phyloP scores from a whole-genome alignment of 2,888 invertebrate species.

The Stramonita haemastoma region DNA sequence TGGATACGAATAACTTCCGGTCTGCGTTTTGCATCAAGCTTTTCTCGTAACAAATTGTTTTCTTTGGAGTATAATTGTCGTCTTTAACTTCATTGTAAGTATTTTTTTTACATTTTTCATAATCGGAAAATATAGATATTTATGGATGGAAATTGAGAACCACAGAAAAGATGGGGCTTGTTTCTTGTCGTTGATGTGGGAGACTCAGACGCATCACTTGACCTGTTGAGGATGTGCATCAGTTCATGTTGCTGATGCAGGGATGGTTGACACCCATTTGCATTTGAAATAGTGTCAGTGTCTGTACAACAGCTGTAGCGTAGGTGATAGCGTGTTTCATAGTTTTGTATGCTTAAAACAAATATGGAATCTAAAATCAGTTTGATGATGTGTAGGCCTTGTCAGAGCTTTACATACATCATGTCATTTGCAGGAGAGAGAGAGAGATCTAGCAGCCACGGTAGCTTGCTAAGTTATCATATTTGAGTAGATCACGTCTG shows the following conservation, averaged over 20 bases:
- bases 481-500: no score
- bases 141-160: not conserved
- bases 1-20: conserved; percentile 39
- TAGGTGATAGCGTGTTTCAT: no score
- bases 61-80: not conserved
- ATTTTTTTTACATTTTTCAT: not conserved
- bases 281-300: no score
- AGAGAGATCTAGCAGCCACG: no score
- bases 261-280: not conserved
- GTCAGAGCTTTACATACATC: no score
- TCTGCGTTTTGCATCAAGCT: not conserved
- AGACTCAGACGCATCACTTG: not conserved
- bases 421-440: no score
- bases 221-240: conserved; percentile 13
- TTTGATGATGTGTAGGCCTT: no score
- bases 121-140: not conserved
- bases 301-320: no score
- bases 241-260: not conserved
- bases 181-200: not conserved
- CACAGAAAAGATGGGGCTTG: not conserved
- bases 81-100: not conserved
- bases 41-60: not conserved
- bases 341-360: no score
- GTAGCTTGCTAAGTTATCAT: no score
- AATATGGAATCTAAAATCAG: no score